These are phyloP conservation scores for Caenorhabditis sp. DNA, from an alignment of 2,888 invertebrate genomes.

Conservation along the genomic window DNA sequence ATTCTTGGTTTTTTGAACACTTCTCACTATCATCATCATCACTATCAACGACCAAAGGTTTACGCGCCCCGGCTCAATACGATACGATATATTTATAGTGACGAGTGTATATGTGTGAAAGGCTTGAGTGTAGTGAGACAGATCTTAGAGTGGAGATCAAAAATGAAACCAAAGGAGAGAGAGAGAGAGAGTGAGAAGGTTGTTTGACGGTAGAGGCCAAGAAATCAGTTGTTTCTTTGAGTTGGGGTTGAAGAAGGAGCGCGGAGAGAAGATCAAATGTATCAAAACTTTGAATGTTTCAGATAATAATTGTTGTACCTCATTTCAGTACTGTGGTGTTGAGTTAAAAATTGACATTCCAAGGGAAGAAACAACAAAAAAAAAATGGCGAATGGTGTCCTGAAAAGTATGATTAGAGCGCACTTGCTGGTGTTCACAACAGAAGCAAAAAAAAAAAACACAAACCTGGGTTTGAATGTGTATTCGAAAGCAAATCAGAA, in stretches of 20 bases:
- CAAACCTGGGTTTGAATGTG: no score
- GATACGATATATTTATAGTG: conserved; percentile 8
- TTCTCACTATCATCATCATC: background rate
- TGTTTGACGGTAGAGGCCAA: background rate
- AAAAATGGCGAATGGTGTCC: no score
- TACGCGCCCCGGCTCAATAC: conserved; percentile 1
- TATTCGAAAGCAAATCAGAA: no score
- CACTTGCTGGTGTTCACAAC: no score
- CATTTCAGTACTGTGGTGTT: no score
- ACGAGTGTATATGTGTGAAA: background rate
- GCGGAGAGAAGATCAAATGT: background rate
- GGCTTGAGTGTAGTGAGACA: conserved; percentile 10
- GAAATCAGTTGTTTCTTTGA: conserved; percentile 5
- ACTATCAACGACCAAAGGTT: background rate
- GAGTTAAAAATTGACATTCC: no score
- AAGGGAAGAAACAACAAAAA: no score
- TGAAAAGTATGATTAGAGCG: no score
- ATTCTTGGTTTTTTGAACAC: conserved; percentile 32
- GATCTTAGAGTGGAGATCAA: conserved; percentile 15
- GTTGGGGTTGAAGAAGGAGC: no score
- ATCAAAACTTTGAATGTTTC: background rate
- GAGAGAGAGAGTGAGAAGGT: background rate
- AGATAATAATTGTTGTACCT: background rate
- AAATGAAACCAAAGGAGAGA: conserved; percentile 1
- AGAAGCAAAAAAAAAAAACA: no score